Conservation (phyloP, 2,113 vertebrate genomes). For the Carlito syrichta region DNA sequence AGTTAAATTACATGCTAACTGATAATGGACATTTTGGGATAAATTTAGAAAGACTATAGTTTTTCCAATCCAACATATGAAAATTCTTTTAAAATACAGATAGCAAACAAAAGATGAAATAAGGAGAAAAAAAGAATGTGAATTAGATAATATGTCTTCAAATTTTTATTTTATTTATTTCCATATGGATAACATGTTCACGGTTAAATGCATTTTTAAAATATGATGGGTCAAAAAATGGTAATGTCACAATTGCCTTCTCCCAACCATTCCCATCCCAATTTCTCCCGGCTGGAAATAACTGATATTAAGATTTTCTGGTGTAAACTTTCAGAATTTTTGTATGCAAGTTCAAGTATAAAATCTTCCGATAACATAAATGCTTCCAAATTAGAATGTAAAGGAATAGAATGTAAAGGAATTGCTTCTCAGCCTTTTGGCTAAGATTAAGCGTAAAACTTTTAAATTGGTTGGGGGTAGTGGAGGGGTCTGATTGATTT, state of each 20-base stretch:
- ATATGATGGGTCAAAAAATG: neutral
- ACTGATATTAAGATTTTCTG: neutral
- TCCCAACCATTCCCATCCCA: neutral
- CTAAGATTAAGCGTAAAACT: neutral
- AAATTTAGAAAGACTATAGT: slow-evolving; percentile 17
- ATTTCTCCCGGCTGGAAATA: neutral
- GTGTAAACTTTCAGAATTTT: neutral
- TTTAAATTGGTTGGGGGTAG: neutral
- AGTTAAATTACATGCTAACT: neutral
- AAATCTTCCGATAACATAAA: neutral
- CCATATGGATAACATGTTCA: neutral
- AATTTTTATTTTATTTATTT: neutral
- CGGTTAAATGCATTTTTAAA: neutral
- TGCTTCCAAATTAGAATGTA: neutral
- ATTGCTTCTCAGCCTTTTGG: neutral
- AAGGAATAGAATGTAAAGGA: neutral
- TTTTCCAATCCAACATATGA: neutral
- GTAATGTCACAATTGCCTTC: neutral
- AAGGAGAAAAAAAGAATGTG: neutral
- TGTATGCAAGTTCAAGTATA: neutral
- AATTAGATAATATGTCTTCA: neutral
- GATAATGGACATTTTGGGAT: neutral
- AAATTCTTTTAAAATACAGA: neutral
- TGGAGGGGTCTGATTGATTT: neutral
- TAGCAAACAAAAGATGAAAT: neutral